Percentiles rank a stretch among this genome's conserved stretches.
Conservation (phyloP, 2,113 vertebrate genomes). For the Rattus rattus region DNA sequence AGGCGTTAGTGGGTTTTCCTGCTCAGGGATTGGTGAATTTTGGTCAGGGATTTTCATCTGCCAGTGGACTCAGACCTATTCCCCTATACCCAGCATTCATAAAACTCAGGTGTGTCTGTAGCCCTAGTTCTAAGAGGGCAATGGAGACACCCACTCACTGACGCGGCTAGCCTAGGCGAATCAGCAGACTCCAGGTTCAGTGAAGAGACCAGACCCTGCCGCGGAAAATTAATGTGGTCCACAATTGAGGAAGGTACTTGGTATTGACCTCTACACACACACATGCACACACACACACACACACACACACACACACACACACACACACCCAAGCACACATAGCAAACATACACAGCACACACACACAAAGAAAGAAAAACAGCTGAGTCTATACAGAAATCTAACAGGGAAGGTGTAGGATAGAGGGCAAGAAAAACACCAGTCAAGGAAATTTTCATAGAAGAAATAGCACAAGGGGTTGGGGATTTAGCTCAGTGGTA, state of each 20-base stretch:
- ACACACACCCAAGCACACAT: too few relatives aligned
- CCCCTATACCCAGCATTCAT: not conserved
- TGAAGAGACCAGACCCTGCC: not conserved
- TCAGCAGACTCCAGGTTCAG: not conserved
- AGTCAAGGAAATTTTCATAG: not conserved
- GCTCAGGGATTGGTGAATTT: not conserved
- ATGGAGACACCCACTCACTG: not conserved
- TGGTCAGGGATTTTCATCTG: not conserved
- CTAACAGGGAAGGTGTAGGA: not conserved
- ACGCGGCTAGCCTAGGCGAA: not conserved
- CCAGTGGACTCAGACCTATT: not conserved
- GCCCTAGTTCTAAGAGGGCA: too few relatives aligned
- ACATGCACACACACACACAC: not conserved
- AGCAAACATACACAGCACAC: too few relatives aligned
- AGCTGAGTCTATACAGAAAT: not conserved
- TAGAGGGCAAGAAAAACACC: constrained; percentile 6
- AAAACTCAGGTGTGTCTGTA: not conserved
- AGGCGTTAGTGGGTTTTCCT: not conserved
- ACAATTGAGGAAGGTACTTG: not conserved
- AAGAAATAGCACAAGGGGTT: not conserved
- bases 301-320: not conserved
- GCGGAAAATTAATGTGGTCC: not conserved
- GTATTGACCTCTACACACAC: not conserved
- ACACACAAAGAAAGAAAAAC: not conserved
- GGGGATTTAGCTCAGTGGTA: too few relatives aligned